These are phyloP conservation scores for Poeciliopsis prolifica DNA, from an alignment of 2,113 vertebrate genomes.

Conservation along the genomic window DNA sequence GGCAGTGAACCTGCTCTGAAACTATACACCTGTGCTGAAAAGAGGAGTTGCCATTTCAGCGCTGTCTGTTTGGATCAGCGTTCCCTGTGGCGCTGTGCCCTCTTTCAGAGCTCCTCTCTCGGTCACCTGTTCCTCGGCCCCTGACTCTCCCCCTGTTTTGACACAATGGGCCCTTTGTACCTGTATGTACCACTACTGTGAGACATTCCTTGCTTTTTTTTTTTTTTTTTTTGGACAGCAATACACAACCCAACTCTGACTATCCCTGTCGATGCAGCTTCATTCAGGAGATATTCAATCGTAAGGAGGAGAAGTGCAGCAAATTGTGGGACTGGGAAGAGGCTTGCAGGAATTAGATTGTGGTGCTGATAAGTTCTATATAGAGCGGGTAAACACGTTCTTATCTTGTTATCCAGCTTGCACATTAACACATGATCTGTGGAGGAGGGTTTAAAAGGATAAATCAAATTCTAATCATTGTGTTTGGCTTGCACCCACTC, in stretches of 20 bases:
- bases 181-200: conserved; percentile 49
- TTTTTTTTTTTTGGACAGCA: conserved; percentile 63
- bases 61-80: conserved; percentile 67
- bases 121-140: conserved; percentile 63
- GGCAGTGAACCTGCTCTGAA: conserved; percentile 62
- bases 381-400: conserved; percentile 76
- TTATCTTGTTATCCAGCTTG: conserved; percentile 79
- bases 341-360: conserved; percentile 77
- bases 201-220: conserved; percentile 51
- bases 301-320: conserved; percentile 47
- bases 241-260: conserved; percentile 44
- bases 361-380: conserved; percentile 72
- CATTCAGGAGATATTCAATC: conserved; percentile 61
- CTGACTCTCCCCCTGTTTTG: conserved; percentile 54
- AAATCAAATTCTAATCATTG: conserved; percentile 71
- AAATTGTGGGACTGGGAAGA: conserved; percentile 54
- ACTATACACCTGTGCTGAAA: conserved; percentile 67
- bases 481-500: conserved; percentile 58
- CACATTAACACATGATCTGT: conserved; percentile 73
- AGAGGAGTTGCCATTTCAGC: conserved; percentile 68
- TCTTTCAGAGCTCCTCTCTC: conserved; percentile 64
- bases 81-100: conserved; percentile 65
- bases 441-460: conserved; percentile 64
- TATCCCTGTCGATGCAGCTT: conserved; percentile 47
- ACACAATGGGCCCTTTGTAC: conserved; percentile 71